These are phyloP conservation scores for Polypterus bichir DNA, from an alignment of 2,113 vertebrate genomes.

Conservation along the genomic window DNA sequence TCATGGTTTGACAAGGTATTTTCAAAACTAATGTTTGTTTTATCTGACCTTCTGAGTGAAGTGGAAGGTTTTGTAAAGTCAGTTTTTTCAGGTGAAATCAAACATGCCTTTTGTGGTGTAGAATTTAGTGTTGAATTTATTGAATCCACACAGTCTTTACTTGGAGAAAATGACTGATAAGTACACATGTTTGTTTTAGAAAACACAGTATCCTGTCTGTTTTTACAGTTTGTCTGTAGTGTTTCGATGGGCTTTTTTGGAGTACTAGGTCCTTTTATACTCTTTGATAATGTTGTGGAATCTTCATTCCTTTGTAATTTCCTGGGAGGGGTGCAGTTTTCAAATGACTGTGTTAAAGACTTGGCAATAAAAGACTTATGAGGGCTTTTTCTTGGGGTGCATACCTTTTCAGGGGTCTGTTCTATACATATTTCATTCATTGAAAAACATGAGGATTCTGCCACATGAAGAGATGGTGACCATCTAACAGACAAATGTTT, in stretches of 20 bases:
- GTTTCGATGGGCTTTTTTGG: conserved; percentile 5
- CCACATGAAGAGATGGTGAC: conserved; percentile 49
- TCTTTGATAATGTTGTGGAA: conserved; percentile 8
- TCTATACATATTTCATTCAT: background rate
- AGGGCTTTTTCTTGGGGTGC: conserved; percentile 22
- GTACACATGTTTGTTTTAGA: no score
- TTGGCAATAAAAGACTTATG: conserved; percentile 25
- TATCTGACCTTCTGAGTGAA: no score
- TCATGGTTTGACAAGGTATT: no score
- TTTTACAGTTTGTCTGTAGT: background rate
- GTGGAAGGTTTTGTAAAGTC: no score
- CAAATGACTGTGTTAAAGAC: conserved; percentile 27
- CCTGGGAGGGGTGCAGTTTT: conserved; percentile 11
- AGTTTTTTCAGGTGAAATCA: no score
- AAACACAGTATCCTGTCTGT: no score
- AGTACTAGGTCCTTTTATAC: background rate
- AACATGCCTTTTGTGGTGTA: no score
- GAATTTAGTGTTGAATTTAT: no score
- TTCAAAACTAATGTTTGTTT: no score
- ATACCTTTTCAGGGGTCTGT: conserved; percentile 17
- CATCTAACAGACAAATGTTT: conserved; percentile 37
- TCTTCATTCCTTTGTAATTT: background rate
- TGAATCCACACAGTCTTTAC: no score
- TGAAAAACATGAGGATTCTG: conserved; percentile 29
- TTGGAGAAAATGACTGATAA: no score